Base-by-base conservation (phyloP, 2,888 invertebrate species). In the Leucozona laternaria region DNA sequence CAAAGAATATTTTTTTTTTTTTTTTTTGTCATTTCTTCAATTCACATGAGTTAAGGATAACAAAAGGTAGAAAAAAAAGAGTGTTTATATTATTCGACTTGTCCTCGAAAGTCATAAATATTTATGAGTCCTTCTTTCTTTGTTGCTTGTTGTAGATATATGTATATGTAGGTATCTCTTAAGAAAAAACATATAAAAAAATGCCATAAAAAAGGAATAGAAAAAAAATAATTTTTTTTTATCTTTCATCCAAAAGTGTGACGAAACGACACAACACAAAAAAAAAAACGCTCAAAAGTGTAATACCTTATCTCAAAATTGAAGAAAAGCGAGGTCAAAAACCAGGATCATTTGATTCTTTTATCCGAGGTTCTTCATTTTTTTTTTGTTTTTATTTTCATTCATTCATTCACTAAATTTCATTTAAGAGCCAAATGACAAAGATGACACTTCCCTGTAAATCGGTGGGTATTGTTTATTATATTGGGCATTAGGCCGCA, bases 221-320 rank as follows among this genome's bases (percentile, higher is more conserved):
- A 64, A 75, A 83, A 43, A 83, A 73, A 78, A 78, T 68, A 79
- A 64, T 72, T 72, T 83, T 79, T 79, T 73, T 79, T 57, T 70
- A 70, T 79, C 70, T 53, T 25, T 53, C 75, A 79, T 83, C 70
- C 53, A 79, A 79, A 83, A 83, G 62, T 79, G 68, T 79, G 75
- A 79, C 79, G 75, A 75, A 83, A 71, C 13, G 28, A 17, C 22
- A 13, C 31, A 17, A 28, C 22, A 34, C 31, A 31, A 57, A 71
- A 71, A 43, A 75, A 70, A 55, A 71, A 55, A 37, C 2, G 13
- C 34, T 50, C 22, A 66, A 70, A 75, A 75, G 75, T 80, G 75
- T 75, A 80, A 80, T 80, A 57, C 68, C 68, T 68, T 68, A 81
- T 76, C 75, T 76, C 70, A 55, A 81, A 81, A 70, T 76, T 66